Evolutionary conservation across 2,113 vertebrate genomes (phyloP), one percentile per base, ranked within the genome.

Genomic region (Corythoichthys haematopterus): DNA sequence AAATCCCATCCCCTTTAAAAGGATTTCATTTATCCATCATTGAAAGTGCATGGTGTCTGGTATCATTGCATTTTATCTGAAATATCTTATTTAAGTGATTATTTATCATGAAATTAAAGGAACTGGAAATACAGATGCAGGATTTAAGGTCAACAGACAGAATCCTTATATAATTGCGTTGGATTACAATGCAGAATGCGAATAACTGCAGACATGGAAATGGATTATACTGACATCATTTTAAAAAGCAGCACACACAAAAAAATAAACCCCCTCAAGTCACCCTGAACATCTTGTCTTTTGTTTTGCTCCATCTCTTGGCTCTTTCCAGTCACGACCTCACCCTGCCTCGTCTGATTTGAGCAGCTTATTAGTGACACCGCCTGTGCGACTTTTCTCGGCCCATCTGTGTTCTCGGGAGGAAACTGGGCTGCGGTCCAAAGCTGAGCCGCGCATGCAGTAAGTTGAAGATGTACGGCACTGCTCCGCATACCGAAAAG

Each of bases 361-460:
- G 61, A 72, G 65, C 59, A 64, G 73, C 79, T 82, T 77, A 83
- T 81, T 84, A 80, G 70, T 78, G 75, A 58, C 68, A 66, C 66
- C 65, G 74, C 82, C 80, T 85, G 80, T 69, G 75, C 68, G 78
- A 73, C 70, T 78, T 75, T 65, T 59, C 69, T 71, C 46, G 61
- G 43, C 8, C 82, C 78, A 83, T 84, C 84, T 81, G 78, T 65
- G 75, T 62, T 65, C 69, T 74, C 61, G 4, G 75, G 64, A 76
- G 28, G 58, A 66, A 68, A 53, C 64, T 72, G 84, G 75, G 71
- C 65, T 20, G 48, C 36, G n/a, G 73, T 76, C 84, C 79, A n/a
- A 57, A 74, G 64, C 62, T 13, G 35, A 62, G 59, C 77, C 75
- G 51, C 71, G 81, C 40, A 47, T 48, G 43, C n/a, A 28, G 64